phyloP scores from a whole-genome alignment of 2,113 vertebrate genomes.

The Myodes glareolus region DNA sequence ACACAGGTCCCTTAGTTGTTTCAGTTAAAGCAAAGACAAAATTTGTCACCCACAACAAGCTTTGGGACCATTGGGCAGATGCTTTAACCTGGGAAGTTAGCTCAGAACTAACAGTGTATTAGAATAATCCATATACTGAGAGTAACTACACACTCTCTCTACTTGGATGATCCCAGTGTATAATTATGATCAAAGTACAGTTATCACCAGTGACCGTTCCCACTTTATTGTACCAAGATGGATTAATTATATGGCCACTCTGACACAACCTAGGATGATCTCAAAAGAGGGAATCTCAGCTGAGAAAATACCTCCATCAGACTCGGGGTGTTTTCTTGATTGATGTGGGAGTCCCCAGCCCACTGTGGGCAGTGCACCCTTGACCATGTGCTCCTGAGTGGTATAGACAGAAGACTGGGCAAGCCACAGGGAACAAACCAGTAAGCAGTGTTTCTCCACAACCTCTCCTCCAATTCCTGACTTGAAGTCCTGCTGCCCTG shows the following conservation, averaged over 20 bases:
- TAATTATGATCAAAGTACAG: neutral
- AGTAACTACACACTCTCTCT: neutral
- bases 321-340: neutral
- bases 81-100: neutral
- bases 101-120: neutral
- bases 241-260: neutral
- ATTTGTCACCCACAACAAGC: neutral
- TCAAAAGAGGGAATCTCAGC: neutral
- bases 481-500: neutral
- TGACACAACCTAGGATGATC: neutral
- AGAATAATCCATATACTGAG: neutral
- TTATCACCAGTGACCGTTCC: neutral
- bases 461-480: neutral
- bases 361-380: neutral
- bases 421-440: neutral
- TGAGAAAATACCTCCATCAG: neutral
- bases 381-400: neutral
- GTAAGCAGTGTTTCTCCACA: neutral
- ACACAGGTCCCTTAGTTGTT: neutral
- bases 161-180: neutral
- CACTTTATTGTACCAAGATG: neutral
- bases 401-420: neutral
- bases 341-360: neutral
- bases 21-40: neutral
- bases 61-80: neutral